These are phyloP conservation scores for Platycnemis pennipes DNA, from an alignment of 2,888 invertebrate species.

Conservation along the genomic window DNA sequence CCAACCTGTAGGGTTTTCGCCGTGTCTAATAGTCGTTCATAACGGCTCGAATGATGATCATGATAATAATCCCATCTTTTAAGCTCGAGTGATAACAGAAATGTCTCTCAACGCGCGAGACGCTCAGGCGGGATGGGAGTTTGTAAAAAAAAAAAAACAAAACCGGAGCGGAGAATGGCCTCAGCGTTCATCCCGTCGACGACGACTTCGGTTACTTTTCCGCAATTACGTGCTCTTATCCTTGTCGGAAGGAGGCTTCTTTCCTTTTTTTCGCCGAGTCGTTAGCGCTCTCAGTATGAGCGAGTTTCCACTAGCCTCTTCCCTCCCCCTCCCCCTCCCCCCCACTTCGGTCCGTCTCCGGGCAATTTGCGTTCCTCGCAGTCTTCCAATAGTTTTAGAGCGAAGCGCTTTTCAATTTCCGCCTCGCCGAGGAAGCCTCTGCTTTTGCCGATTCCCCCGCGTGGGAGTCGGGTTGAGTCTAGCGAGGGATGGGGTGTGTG, in stretches of 20 bases:
- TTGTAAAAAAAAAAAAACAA: neutral
- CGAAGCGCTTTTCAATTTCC: conserved; percentile 34
- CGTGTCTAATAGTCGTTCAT: too few species aligned
- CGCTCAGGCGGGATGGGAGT: neutral
- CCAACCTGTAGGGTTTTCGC: too few species aligned
- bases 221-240: conserved; percentile 30
- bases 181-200: neutral
- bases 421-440: neutral
- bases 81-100: neutral
- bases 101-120: neutral
- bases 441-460: neutral
- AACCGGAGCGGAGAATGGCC: neutral
- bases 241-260: conserved; percentile 16
- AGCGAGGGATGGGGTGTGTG: too few species aligned
- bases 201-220: conserved; percentile 16
- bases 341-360: neutral
- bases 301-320: neutral
- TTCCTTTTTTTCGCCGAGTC: conserved; percentile 19
- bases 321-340: neutral
- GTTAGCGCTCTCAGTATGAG: conserved; percentile 18
- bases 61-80: neutral
- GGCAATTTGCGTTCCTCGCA: conserved; percentile 18
- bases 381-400: conserved; percentile 21
- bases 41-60: neutral
- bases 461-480: neutral